A percentile compares a stretch with the other conserved stretches of the same genome.
Evolutionary conservation across 1,140 invertebrate species (phyloP).

Genomic region (Thaumatotibia leucotreta): DNA sequence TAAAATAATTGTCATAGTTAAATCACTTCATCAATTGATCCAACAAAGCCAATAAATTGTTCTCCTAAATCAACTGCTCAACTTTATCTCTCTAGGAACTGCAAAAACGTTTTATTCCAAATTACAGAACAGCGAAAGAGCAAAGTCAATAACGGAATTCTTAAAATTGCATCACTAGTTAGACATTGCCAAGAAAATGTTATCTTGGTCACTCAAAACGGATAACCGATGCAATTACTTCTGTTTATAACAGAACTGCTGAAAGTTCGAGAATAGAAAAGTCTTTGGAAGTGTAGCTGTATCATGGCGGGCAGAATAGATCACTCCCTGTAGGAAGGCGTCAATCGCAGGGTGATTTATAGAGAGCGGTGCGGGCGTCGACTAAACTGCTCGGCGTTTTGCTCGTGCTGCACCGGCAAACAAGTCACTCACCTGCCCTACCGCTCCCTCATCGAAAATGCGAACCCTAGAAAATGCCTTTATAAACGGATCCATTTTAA

Average conservation of each 20-base stretch:
- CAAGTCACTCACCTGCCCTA: constrained; percentile 71
- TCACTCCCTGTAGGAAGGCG: constrained; percentile 71
- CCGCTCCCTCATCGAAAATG: constrained; percentile 69
- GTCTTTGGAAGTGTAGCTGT: constrained; percentile 62
- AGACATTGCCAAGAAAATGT: not conserved
- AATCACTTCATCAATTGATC: not conserved
- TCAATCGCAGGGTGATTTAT: constrained; percentile 74
- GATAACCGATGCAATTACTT: not conserved
- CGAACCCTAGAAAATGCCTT: constrained; percentile 66
- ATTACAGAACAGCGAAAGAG: not conserved
- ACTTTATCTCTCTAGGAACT: not conserved
- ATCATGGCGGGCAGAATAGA: constrained; percentile 70
- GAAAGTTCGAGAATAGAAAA: constrained; percentile 25
- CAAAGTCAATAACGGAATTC: not conserved
- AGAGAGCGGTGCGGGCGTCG: constrained; percentile 52
- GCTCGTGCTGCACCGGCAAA: constrained; percentile 65
- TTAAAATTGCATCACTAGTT: not conserved
- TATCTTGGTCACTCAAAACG: not conserved
- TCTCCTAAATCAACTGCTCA: not conserved
- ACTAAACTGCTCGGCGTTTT: constrained; percentile 68
- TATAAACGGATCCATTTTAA: constrained; percentile 73
- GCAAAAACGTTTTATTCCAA: not conserved
- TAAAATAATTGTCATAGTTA: not conserved
- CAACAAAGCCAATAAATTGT: not conserved
- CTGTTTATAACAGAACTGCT: not conserved